Base-by-base conservation (phyloP, 2,888 invertebrate species). In the Proisotoma minuta region DNA sequence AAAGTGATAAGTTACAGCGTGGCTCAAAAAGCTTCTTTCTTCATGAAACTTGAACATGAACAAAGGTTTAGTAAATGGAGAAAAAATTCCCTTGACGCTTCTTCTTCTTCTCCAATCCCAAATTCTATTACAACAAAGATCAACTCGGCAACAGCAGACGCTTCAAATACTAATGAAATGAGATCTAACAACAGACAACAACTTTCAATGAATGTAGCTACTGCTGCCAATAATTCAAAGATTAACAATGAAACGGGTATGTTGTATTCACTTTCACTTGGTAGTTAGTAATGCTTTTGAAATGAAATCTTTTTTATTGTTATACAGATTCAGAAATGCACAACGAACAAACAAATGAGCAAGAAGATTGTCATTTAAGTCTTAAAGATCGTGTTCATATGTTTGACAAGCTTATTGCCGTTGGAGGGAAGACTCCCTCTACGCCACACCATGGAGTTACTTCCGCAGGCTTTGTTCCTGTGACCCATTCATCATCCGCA, bases 51-150 rank as follows among this genome's bases (percentile, higher is more conserved):
- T 26, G 73, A 73, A 59, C 70, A 71, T 63, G 69, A 71, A 28
- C 73, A 73, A 52, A 53, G 72, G 29, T 73, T 72, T 48, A 72
- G 71, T 43, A 69, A 68, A 60, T 73, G 70, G 71, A 63, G 71
- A 57, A 70, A 70, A 48, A 64, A 66, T 57, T 69, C 69, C n/a
- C 64, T 61, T 23, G 66, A 65, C 3, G 39, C 18, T 29, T 18
- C 34, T 29, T 39, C 27, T 24, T 34, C 34, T 15, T 43, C 43
- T 34, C 8, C 34, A 8, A 15, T 20, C 20, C 20, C 43, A 43
- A 15, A 15, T 43, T 43, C 20, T 15, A 15, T n/a, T 20, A 43
- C 5, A 8, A 34, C 34, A 4, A 43, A 43, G 43, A 43, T 43
- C 5, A 43, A 43, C 20, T 20, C 43, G 34, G 15, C 34, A 34